These are phyloP conservation scores for Hormaphis cornu DNA, from an alignment of 1,140 invertebrate species.

Conservation along the genomic window DNA sequence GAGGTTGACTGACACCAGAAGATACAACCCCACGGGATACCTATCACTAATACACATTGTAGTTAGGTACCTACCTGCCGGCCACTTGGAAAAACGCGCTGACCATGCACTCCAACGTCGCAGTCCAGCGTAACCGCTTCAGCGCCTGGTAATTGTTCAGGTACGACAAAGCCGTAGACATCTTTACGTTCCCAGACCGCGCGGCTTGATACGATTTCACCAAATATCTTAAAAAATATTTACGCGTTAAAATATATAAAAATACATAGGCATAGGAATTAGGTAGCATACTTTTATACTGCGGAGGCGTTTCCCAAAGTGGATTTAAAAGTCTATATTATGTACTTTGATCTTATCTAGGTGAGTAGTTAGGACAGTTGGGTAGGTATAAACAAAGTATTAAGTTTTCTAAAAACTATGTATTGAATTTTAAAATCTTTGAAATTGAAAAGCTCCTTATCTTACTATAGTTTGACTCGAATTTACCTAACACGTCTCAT, in stretches of 20 bases:
- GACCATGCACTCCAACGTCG: constrained; percentile 53
- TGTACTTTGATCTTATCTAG: too few species aligned
- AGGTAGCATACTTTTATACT: too few species aligned
- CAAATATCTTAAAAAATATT: constrained; percentile 51
- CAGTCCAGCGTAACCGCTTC: constrained; percentile 47
- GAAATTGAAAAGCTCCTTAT: not conserved
- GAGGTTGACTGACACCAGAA: too few species aligned
- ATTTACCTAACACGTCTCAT: too few species aligned
- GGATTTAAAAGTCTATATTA: too few species aligned
- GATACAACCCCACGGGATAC: too few species aligned
- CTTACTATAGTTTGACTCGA: too few species aligned
- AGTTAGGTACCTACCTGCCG: constrained; percentile 51
- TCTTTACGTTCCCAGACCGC: constrained; percentile 47
- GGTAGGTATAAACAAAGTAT: not conserved
- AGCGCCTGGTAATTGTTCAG: constrained; percentile 40
- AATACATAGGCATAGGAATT: not conserved
- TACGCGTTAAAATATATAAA: too few species aligned
- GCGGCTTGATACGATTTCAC: constrained; percentile 63
- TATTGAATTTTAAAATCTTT: not conserved
- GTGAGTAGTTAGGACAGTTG: too few species aligned
- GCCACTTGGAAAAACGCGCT: constrained; percentile 58
- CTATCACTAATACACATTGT: not conserved
- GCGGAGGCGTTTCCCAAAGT: too few species aligned
- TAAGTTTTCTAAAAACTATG: not conserved
- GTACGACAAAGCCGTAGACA: constrained; percentile 57